phyloP scores from a whole-genome alignment of 2,113 vertebrate genomes.

The Actenoides hombroni region DNA sequence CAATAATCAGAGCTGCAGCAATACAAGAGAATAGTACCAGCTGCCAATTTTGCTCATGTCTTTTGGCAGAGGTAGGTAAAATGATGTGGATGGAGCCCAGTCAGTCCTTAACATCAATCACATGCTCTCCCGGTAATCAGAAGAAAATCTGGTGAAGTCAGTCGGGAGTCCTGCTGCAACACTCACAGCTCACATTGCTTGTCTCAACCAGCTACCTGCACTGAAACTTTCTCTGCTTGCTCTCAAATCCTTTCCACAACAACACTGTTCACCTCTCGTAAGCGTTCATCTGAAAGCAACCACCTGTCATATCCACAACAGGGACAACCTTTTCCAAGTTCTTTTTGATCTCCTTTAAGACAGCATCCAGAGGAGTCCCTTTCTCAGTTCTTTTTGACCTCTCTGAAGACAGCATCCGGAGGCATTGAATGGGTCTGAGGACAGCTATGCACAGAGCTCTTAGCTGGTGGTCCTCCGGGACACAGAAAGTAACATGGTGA shows the following conservation, averaged over 20 bases:
- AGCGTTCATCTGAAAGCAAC: not conserved
- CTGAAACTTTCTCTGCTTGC: not conserved
- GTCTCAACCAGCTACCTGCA: not conserved
- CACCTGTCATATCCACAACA: not conserved
- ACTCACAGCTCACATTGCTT: fast-evolving
- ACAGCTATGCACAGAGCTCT: not conserved
- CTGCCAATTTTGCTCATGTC: not conserved
- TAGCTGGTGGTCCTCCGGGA: not conserved
- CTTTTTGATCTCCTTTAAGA: not conserved
- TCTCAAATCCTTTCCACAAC: not conserved
- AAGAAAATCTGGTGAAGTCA: not conserved
- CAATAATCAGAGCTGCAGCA: not conserved
- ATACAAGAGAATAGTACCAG: not conserved
- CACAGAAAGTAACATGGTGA: not conserved
- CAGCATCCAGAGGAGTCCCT: not conserved
- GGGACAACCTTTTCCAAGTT: not conserved
- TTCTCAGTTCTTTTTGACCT: not conserved
- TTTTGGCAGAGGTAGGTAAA: not conserved
- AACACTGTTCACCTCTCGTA: not conserved
- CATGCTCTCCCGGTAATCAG: fast-evolving
- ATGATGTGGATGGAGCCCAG: not conserved
- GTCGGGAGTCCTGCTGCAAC: not conserved
- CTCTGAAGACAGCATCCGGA: not conserved
- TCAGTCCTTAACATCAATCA: not conserved
- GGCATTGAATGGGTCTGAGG: not conserved